phyloP scores from a whole-genome alignment of 2,888 invertebrate genomes.

The Drosophila testacea region DNA sequence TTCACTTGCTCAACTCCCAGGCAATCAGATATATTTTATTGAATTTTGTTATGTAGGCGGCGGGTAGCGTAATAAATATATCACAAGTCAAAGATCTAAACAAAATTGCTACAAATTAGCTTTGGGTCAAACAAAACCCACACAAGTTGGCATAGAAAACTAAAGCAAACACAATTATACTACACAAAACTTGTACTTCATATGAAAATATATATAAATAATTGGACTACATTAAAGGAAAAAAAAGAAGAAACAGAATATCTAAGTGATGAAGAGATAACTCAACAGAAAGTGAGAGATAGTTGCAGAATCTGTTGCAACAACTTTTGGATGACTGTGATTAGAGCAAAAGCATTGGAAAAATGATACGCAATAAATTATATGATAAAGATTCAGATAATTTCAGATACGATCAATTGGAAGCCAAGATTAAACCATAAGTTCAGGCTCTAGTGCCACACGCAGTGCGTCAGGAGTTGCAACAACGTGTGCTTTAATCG shows the following conservation, averaged over 20 bases:
- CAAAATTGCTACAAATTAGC: slow-evolving; percentile 3
- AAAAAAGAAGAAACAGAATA: not conserved
- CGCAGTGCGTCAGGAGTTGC: slow-evolving; percentile 94
- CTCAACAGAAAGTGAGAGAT: not conserved
- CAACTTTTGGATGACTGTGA: slow-evolving; percentile 94
- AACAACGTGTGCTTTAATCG: slow-evolving; percentile 85
- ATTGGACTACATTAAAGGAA: not conserved
- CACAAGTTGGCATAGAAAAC: slow-evolving; percentile 3
- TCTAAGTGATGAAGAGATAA: not conserved
- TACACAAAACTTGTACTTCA: not conserved
- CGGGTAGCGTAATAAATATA: slow-evolving; percentile 2
- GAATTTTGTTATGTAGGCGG: not conserved
- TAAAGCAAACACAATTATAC: not conserved
- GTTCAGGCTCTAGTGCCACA: slow-evolving; percentile 95
- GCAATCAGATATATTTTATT: not conserved
- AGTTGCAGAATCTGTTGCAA: slow-evolving; percentile 90
- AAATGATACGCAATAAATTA: slow-evolving; percentile 94
- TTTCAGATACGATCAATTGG: slow-evolving; percentile 91
- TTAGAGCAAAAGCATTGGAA: slow-evolving; percentile 95
- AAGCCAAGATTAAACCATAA: slow-evolving; percentile 92
- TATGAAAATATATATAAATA: not conserved
- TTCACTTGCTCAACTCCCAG: not conserved
- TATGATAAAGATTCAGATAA: slow-evolving; percentile 67
- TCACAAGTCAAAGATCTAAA: slow-evolving; percentile 11
- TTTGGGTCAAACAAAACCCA: slow-evolving; percentile 19